phyloP scores from a whole-genome alignment of 2,888 invertebrate species.

The Lamellibrachia columna region DNA sequence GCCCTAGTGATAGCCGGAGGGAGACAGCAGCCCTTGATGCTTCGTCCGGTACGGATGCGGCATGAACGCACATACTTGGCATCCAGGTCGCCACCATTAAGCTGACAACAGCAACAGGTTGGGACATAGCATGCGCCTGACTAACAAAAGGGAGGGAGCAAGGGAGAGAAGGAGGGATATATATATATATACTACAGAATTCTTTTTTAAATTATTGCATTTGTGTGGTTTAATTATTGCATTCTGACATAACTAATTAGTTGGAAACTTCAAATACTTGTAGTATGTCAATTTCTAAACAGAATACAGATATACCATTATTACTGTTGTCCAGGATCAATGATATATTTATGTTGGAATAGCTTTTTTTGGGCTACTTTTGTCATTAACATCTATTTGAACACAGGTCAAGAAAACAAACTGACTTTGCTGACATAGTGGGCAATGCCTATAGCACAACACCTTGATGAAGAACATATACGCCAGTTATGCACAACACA shows the following conservation, averaged over 20 bases:
- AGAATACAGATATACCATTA: too few relatives aligned
- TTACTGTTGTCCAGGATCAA: too few relatives aligned
- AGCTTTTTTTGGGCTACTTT: neutral
- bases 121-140: neutral
- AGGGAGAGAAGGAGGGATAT: conserved; percentile 6
- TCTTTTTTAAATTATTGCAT: too few relatives aligned
- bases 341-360: too few relatives aligned
- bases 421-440: neutral
- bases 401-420: neutral
- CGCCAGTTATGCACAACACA: too few relatives aligned
- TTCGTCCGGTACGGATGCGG: conserved; percentile 46
- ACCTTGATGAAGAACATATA: too few relatives aligned
- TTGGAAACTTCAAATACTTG: too few relatives aligned
- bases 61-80: conserved; percentile 47
- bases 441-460: too few relatives aligned
- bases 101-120: neutral
- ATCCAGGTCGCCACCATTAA: conserved; percentile 42
- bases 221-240: too few relatives aligned
- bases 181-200: too few relatives aligned
- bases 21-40: conserved; percentile 44
- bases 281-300: too few relatives aligned
- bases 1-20: conserved; percentile 47
- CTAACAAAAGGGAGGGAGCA: neutral
- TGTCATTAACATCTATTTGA: neutral
- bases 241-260: too few relatives aligned